phyloP scores from a whole-genome alignment of 1,140 invertebrate genomes.

The Diabrotica undecimpunctata region DNA sequence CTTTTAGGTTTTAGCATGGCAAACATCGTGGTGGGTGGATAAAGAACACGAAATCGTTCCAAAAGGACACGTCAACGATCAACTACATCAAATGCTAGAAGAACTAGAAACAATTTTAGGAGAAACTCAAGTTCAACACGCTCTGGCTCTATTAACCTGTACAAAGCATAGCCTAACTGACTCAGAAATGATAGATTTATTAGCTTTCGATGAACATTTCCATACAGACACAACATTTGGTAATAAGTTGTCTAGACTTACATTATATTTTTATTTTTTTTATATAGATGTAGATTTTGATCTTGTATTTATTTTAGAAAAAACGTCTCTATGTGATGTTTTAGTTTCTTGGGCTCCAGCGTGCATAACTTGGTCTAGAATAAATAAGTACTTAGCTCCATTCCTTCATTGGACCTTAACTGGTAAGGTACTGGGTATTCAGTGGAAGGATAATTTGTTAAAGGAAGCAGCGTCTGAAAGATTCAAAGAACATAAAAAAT shows the following conservation, averaged over 20 bases:
- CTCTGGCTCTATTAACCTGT: slow-evolving; percentile 64
- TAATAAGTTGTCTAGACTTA: slow-evolving; percentile 38
- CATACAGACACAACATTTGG: slow-evolving; percentile 62
- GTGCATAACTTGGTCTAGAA: slow-evolving; percentile 63
- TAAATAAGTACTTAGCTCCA: slow-evolving; percentile 60
- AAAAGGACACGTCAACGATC: slow-evolving; percentile 56
- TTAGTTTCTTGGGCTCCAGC: slow-evolving; percentile 62
- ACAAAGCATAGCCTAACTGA: slow-evolving; percentile 68
- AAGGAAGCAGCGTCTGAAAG: slow-evolving; percentile 38
- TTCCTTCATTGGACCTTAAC: slow-evolving; percentile 61
- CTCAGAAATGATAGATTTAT: slow-evolving; percentile 70
- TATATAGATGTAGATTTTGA: too few relatives aligned
- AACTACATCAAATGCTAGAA: slow-evolving; percentile 59
- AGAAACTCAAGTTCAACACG: slow-evolving; percentile 54
- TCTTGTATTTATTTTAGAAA: too few relatives aligned
- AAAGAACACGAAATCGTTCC: slow-evolving; percentile 49
- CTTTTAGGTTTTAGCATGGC: slow-evolving; percentile 60
- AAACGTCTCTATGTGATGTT: too few relatives aligned
- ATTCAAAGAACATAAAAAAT: slow-evolving; percentile 46
- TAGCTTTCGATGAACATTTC: slow-evolving; percentile 67
- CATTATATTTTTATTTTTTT: too few relatives aligned
- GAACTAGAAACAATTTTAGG: slow-evolving; percentile 65
- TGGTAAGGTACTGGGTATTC: slow-evolving; percentile 58
- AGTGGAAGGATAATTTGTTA: slow-evolving; percentile 59
- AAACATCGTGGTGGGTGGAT: slow-evolving; percentile 59